phyloP scores from a whole-genome alignment of 2,888 invertebrate species.

The Mongoloraphidia duomilia region DNA sequence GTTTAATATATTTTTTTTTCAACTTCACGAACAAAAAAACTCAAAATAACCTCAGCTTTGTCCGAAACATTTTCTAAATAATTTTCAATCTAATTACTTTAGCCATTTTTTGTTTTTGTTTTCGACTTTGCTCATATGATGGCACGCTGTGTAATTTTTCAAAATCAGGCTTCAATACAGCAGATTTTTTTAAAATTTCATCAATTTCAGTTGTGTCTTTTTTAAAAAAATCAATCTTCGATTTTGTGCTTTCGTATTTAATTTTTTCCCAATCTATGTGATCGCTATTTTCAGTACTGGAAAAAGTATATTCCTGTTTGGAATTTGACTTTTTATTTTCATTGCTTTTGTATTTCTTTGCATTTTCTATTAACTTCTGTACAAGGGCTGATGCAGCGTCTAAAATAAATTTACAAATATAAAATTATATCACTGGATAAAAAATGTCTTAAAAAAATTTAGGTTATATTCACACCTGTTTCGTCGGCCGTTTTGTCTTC shows the following conservation, averaged over 20 bases:
- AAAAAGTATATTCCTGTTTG: background rate
- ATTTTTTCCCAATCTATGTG: constrained; percentile 25
- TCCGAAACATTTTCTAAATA: too few relatives aligned
- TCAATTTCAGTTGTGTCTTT: constrained; percentile 34
- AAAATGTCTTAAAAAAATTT: too few relatives aligned
- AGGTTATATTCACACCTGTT: too few relatives aligned
- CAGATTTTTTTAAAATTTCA: constrained; percentile 45
- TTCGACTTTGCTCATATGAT: constrained; percentile 40
- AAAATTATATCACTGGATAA: background rate
- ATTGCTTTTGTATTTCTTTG: background rate
- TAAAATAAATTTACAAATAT: background rate
- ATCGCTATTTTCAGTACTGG: constrained; percentile 23
- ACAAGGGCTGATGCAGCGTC: background rate
- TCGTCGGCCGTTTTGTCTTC: too few relatives aligned
- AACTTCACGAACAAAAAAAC: background rate
- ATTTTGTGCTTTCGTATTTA: constrained; percentile 13
- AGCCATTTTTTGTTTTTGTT: constrained; percentile 38
- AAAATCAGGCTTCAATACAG: constrained; percentile 44
- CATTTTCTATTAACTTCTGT: background rate
- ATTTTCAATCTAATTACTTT: constrained; percentile 28
- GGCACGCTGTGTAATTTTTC: constrained; percentile 48
- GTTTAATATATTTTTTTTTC: constrained; percentile 1
- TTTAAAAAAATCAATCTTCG: constrained; percentile 29
- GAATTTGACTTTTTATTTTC: background rate
- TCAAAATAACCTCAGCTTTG: too few relatives aligned